Percentiles rank a stretch among this genome's conserved stretches.
phyloP scores from a whole-genome alignment of 2,113 vertebrate genomes.

The Hydrolagus affinis region DNA sequence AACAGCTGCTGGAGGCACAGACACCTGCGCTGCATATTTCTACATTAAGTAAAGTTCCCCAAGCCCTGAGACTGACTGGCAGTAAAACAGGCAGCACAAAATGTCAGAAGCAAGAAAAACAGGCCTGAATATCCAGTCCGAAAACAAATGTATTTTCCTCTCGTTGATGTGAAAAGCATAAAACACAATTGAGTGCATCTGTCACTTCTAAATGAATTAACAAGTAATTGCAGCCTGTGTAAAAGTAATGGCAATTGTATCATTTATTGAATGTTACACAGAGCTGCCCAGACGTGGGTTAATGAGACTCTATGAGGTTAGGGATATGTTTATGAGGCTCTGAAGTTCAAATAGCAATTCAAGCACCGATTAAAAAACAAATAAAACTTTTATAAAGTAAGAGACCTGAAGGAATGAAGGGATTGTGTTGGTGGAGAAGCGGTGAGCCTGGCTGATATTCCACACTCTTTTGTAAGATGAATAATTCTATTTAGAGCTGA shows the following conservation, averaged over 20 bases:
- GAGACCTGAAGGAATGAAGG: constrained; percentile 77
- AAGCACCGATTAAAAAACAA: constrained; percentile 58
- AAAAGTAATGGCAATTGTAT: not conserved
- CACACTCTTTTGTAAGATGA: constrained; percentile 86
- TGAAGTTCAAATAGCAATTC: constrained; percentile 70
- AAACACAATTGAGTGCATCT: not conserved
- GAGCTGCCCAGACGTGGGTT: not conserved
- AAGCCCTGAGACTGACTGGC: too few species aligned
- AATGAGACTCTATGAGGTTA: constrained; percentile 8
- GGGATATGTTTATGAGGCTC: not conserved
- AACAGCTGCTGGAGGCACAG: too few species aligned
- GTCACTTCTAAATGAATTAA: not conserved
- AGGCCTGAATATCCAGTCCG: not conserved
- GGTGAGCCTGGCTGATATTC: constrained; percentile 82
- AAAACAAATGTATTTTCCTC: constrained; percentile 11
- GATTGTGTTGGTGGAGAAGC: constrained; percentile 75
- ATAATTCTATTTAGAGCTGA: constrained; percentile 83
- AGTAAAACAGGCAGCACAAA: too few species aligned
- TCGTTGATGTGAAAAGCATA: not conserved
- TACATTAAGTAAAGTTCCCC: too few species aligned
- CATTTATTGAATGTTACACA: not conserved
- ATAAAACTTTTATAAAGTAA: constrained; percentile 79
- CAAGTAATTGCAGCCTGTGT: not conserved
- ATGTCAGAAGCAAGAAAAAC: not conserved
- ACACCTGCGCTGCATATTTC: too few species aligned